Evolutionary conservation across 2,113 vertebrate genomes (phyloP).

Genomic region (Rhinogobius similis): DNA sequence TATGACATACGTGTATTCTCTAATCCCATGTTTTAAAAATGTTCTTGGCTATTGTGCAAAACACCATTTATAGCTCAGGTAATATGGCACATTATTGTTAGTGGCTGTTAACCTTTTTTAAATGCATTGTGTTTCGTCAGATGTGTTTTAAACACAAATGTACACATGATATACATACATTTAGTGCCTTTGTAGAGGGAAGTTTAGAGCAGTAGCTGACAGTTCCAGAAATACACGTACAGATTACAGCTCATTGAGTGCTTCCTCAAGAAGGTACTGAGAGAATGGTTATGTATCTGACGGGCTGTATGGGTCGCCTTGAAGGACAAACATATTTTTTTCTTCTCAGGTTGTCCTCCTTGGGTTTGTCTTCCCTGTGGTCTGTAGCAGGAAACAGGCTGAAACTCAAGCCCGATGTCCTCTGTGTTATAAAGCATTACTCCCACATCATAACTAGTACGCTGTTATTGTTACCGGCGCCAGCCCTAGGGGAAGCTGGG

Average conservation of each 20-base stretch:
- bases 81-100: no score
- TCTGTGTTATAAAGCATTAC: slow-evolving; percentile 10
- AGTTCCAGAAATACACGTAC: slow-evolving; percentile 51
- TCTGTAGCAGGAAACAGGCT: slow-evolving; percentile 17
- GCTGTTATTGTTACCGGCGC: neutral
- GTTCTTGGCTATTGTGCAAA: no score
- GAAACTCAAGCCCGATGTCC: slow-evolving; percentile 41
- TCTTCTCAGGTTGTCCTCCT: slow-evolving; percentile 26
- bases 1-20: neutral
- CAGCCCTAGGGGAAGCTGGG: no score
- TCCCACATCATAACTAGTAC: neutral
- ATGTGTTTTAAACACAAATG: no score
- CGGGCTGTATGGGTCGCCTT: slow-evolving; percentile 11
- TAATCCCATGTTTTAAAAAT: no score
- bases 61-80: no score
- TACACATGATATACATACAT: slow-evolving; percentile 8
- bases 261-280: slow-evolving; percentile 34
- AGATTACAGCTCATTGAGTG: slow-evolving; percentile 62
- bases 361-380: slow-evolving; percentile 21
- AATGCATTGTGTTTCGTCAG: no score
- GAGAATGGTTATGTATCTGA: slow-evolving; percentile 28
- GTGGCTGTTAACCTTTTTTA: no score
- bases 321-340: neutral
- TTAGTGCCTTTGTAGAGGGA: slow-evolving; percentile 39
- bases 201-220: slow-evolving; percentile 39